Conservation (phyloP, 2,888 invertebrate genomes). For the Epistrophe eligans region DNA sequence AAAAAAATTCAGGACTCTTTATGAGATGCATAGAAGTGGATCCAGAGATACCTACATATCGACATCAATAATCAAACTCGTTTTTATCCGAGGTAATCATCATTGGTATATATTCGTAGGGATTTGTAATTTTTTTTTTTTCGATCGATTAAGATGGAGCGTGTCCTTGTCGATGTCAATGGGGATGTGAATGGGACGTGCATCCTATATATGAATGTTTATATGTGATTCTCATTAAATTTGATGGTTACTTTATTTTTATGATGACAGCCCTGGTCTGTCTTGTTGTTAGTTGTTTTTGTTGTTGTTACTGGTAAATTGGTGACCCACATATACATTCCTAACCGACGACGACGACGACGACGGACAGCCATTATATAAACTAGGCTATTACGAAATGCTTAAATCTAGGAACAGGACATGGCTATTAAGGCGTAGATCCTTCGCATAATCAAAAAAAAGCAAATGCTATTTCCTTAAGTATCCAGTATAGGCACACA, state of each 20-base stretch:
- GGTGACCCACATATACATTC: constrained; percentile 21
- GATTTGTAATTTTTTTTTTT: constrained; percentile 16
- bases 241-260: constrained; percentile 74
- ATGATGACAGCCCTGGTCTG: constrained; percentile 62
- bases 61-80: constrained; percentile 40
- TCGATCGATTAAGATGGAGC: constrained; percentile 18
- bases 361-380: constrained; percentile 37
- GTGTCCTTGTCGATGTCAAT: not conserved
- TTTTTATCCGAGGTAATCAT: constrained; percentile 61
- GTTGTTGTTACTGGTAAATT: not conserved
- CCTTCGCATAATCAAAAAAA: constrained; percentile 69
- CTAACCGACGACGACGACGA: not conserved
- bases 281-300: constrained; percentile 7
- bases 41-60: constrained; percentile 14
- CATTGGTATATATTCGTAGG: constrained; percentile 38
- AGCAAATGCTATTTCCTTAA: constrained; percentile 43
- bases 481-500: constrained; percentile 5
- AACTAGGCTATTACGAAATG: constrained; percentile 66
- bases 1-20: constrained; percentile 18
- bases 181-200: constrained; percentile 42
- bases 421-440: constrained; percentile 57
- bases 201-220: constrained; percentile 62
- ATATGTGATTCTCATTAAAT: constrained; percentile 72
- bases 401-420: constrained; percentile 51
- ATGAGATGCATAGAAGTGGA: constrained; percentile 31